A percentile compares a stretch with the other conserved stretches of the same genome.
These are phyloP conservation scores for Aphidoletes aphidimyza DNA, from an alignment of 2,888 invertebrate species.

Conservation along the genomic window DNA sequence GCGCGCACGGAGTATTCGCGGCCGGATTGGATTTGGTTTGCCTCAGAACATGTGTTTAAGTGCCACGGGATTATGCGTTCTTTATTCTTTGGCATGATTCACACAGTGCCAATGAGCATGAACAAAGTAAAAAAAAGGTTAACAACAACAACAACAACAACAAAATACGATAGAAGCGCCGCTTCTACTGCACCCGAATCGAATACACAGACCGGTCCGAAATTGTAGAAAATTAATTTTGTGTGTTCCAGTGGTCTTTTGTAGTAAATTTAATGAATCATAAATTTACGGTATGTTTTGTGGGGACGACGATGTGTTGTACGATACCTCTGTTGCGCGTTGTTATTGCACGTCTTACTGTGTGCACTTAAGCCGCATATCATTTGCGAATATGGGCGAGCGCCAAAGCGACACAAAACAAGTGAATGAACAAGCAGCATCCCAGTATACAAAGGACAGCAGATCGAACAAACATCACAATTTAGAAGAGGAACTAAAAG, in stretches of 20 bases:
- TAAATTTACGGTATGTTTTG: constrained; percentile 43
- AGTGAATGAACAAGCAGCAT: constrained; percentile 6
- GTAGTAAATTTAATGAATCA: constrained; percentile 37
- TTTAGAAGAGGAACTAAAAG: constrained; percentile 18
- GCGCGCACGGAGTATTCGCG: neutral
- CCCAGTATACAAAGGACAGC: no score
- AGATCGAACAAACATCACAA: constrained; percentile 2
- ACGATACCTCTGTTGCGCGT: no score
- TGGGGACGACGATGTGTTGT: neutral
- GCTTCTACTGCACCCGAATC: neutral
- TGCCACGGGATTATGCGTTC: no score
- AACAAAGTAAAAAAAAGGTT: neutral
- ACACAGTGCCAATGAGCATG: neutral
- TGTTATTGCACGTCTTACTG: no score
- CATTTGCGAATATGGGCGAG: neutral
- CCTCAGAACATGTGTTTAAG: no score
- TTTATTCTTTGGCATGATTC: no score
- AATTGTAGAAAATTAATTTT: neutral
- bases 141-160: neutral
- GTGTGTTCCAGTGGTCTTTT: constrained; percentile 29
- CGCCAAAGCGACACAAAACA: constrained; percentile 15
- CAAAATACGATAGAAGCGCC: constrained; percentile 30
- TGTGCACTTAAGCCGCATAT: neutral
- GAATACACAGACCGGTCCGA: neutral
- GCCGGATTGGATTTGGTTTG: no score